Percentiles rank a stretch among this genome's conserved stretches.
phyloP scores from a whole-genome alignment of 2,113 vertebrate species.

The Siniperca chuatsi region DNA sequence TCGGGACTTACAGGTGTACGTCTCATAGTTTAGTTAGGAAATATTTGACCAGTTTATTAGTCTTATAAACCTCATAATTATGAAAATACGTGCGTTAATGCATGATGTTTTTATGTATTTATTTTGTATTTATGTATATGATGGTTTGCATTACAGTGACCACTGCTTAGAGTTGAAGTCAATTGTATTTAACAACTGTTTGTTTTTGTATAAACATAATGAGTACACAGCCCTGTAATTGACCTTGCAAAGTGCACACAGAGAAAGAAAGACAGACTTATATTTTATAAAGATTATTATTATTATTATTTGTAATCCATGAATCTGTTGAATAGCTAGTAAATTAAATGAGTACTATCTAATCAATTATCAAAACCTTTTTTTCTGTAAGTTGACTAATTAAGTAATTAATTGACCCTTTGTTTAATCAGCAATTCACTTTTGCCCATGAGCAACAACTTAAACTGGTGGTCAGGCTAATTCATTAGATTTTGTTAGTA shows the following conservation, averaged over 20 bases:
- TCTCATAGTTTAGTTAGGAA: neutral
- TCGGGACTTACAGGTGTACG: neutral
- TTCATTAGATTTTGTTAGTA: neutral
- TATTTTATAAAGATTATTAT: neutral
- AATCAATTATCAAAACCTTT: neutral
- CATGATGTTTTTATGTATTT: neutral
- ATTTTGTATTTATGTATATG: neutral
- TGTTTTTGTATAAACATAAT: neutral
- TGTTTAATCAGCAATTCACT: neutral
- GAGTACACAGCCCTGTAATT: neutral
- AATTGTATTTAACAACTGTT: neutral
- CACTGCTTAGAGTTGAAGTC: neutral
- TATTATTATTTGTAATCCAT: neutral
- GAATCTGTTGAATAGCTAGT: neutral
- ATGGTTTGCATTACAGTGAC: neutral
- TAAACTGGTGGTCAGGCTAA: neutral
- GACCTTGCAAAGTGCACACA: conserved; percentile 6
- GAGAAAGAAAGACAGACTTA: neutral
- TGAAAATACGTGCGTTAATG: neutral
- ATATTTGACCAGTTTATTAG: neutral
- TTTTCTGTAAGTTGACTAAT: neutral
- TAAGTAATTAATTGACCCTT: neutral
- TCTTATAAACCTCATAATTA: neutral
- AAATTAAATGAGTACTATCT: neutral
- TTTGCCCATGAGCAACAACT: neutral